These are phyloP conservation scores for Enteromius mattozi DNA, from an alignment of 2,797 vertebrate species.

Conservation along the genomic window DNA sequence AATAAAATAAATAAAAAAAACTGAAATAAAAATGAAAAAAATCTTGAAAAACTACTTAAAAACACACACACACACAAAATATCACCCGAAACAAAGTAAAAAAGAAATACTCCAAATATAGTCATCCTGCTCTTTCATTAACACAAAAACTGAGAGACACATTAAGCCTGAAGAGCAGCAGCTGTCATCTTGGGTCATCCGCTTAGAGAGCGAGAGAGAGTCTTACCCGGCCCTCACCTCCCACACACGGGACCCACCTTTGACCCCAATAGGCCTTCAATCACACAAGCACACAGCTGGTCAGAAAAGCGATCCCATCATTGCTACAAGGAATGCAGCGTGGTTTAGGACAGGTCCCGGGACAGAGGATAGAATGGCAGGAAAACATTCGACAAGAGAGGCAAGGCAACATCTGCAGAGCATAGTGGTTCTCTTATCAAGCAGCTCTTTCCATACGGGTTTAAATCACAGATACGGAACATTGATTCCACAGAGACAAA, in stretches of 20 bases:
- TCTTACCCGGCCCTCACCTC: neutral
- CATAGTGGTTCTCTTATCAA: conserved; percentile 42
- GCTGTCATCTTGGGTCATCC: conserved; percentile 37
- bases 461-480: conserved; percentile 34
- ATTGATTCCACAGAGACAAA: conserved; percentile 34
- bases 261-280: conserved; percentile 41
- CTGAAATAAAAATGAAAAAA: neutral
- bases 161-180: conserved; percentile 37
- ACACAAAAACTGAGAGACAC: conserved; percentile 1
- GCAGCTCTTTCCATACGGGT: conserved; percentile 40
- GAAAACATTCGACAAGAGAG: conserved; percentile 32
- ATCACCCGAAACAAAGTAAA: neutral
- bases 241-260: conserved; percentile 28
- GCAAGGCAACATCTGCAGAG: conserved; percentile 38
- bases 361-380: conserved; percentile 27
- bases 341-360: conserved; percentile 42
- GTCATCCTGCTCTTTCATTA: neutral
- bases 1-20: neutral
- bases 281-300: conserved; percentile 46
- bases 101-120: neutral
- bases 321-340: conserved; percentile 38
- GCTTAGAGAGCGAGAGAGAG: conserved; percentile 27
- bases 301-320: conserved; percentile 53
- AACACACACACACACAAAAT: neutral
- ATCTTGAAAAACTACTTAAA: neutral